Evolutionary conservation across 2,888 invertebrate genomes (phyloP), one percentile per base, ranked within the genome.

Genomic region (Pyralis farinalis): DNA sequence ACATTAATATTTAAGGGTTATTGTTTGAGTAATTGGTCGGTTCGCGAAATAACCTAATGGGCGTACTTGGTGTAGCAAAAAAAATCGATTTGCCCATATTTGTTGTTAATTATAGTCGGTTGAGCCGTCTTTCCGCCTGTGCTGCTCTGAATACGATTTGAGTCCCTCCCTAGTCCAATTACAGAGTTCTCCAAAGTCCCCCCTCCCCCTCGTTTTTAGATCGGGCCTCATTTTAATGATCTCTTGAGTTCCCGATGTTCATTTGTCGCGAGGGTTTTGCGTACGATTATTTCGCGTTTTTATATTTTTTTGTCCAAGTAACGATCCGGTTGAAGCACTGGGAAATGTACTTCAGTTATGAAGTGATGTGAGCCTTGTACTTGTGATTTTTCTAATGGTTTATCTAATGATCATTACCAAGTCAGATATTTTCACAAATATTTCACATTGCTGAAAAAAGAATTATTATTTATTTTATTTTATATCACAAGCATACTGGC

Each of bases 81-180:
- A 78, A 80, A 82, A 85, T 86, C 87, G 85, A 87, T 87, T 84
- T 76, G 78, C 84, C 84, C 87, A 87, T 84, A 88, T 88, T 87
- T 87, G 87, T 86, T 85, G 86, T 87, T 87, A 87, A 88, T 88
- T 87, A 88, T 85, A 73, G 78, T 75, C 82, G 82, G 82, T 79
- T 80, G 78, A 82, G 79, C 80, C 82, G 85, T 77, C 85, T 81
- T 88, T 88, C 84, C 88, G 87, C 87, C 74, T 83, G 75, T 73
- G 71, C 81, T 76, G 78, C 63, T 73, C 72, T 78, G 81, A 88
- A 88, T 87, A 72, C 82, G 86, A 86, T 88, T 86, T 81, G 69
- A 84, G 80, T 74, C 83, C 83, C 87, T 83, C 86, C 86, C 86
- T 76, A 83, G 81, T 86, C 87, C 87, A 88, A 86, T 88, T 87